These are phyloP conservation scores for Poecile atricapillus DNA, from an alignment of 2,113 vertebrate species.

Conservation along the genomic window DNA sequence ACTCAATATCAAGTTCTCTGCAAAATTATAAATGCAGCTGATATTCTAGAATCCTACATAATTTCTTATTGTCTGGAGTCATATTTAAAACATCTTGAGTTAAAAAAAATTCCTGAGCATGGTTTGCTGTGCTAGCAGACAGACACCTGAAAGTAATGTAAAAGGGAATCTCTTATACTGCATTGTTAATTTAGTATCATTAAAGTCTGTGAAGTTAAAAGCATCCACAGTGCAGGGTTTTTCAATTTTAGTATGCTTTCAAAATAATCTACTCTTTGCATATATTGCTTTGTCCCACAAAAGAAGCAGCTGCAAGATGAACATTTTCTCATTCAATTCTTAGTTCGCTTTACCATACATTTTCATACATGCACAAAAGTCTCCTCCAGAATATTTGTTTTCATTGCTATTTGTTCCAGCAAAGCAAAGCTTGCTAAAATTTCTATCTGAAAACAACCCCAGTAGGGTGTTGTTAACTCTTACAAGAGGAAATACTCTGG, in stretches of 20 bases:
- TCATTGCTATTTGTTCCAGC: neutral
- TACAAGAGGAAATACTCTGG: accelerated
- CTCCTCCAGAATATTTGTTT: neutral
- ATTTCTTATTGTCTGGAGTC: neutral
- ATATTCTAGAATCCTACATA: neutral
- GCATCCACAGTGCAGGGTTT: accelerated
- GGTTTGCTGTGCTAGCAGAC: neutral
- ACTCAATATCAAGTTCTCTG: neutral
- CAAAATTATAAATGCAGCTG: neutral
- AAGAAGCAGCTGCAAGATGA: neutral
- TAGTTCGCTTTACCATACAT: neutral
- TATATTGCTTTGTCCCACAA: neutral
- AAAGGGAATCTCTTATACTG: neutral
- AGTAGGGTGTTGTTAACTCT: neutral
- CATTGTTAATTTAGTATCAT: neutral
- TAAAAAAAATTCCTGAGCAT: neutral
- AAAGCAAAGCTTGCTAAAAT: neutral
- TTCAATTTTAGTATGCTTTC: neutral
- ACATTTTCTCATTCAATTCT: neutral
- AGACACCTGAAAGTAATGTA: neutral
- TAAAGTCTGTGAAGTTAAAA: neutral
- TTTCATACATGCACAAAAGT: neutral
- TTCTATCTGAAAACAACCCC: no score
- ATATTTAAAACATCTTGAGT: neutral
- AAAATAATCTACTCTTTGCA: neutral